phyloP scores from a whole-genome alignment of 2,797 vertebrate species.

The Chloroceryle amazona region DNA sequence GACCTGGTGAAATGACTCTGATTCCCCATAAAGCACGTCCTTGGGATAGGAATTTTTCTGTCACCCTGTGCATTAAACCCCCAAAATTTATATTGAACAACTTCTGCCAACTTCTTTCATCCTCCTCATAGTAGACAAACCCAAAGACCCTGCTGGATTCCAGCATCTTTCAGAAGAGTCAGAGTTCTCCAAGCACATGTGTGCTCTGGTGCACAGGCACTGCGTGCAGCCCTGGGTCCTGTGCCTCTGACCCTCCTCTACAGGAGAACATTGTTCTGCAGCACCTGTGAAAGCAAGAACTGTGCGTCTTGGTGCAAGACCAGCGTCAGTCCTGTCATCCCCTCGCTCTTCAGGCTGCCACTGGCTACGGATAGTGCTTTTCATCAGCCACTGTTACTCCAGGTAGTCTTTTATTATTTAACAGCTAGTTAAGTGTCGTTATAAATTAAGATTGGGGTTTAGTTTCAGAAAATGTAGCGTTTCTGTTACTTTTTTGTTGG shows the following conservation, averaged over 20 bases:
- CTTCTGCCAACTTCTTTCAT: not conserved
- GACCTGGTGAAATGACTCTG: not conserved
- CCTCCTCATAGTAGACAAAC: not conserved
- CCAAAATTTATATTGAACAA: not conserved
- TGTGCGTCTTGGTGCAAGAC: not conserved
- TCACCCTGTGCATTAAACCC: not conserved
- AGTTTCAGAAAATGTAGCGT: not conserved
- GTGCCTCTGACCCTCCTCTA: not conserved
- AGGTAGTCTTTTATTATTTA: not conserved
- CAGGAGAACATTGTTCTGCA: not conserved
- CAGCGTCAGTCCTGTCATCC: not conserved
- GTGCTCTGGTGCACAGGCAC: fast-evolving
- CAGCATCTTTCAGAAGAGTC: not conserved
- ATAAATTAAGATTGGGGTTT: not conserved
- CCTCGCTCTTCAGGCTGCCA: not conserved
- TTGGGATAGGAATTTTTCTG: not conserved
- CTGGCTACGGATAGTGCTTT: not conserved
- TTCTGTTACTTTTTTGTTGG: not conserved
- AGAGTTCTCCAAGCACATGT: not conserved
- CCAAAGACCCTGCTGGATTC: not conserved
- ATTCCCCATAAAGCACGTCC: not conserved
- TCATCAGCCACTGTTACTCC: not conserved
- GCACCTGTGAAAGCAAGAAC: not conserved
- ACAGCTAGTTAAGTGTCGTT: not conserved
- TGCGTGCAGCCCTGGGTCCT: not conserved